phyloP scores from a whole-genome alignment of 2,113 vertebrate species.

The Oncorhynchus nerka region DNA sequence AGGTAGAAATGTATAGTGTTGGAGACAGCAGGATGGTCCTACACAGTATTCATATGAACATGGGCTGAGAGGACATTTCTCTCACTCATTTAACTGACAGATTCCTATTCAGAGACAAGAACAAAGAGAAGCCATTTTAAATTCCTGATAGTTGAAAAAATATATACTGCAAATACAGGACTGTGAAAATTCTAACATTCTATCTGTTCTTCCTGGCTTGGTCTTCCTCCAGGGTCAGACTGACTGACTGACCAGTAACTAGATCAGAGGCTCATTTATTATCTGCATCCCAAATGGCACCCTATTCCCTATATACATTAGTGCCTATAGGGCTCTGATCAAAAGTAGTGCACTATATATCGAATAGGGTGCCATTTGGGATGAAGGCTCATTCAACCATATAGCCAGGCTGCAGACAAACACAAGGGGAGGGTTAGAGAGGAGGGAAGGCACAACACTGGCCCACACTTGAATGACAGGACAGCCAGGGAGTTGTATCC shows the following conservation, averaged over 20 bases:
- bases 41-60: not conserved
- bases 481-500: slow-evolving; percentile 74
- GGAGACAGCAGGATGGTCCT: not conserved
- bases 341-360: too few species aligned
- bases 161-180: too few species aligned
- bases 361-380: too few species aligned
- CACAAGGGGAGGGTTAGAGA: slow-evolving; percentile 39
- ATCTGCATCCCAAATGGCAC: slow-evolving; percentile 22
- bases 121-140: too few species aligned
- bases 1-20: not conserved
- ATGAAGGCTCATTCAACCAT: too few species aligned
- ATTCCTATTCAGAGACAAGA: too few species aligned
- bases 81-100: not conserved
- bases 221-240: too few species aligned
- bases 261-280: slow-evolving; percentile 32
- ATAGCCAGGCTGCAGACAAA: slow-evolving; percentile 72
- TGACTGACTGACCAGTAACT: slow-evolving; percentile 5
- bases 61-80: not conserved
- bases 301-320: too few species aligned
- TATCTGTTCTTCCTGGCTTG: too few species aligned
- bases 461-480: slow-evolving; percentile 80
- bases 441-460: slow-evolving; percentile 51
- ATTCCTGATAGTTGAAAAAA: too few species aligned
- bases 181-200: too few species aligned
- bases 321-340: too few species aligned